A percentile compares a stretch with the other conserved stretches of the same genome.
phyloP scores from a whole-genome alignment of 2,888 invertebrate species.

The Bombylius major region DNA sequence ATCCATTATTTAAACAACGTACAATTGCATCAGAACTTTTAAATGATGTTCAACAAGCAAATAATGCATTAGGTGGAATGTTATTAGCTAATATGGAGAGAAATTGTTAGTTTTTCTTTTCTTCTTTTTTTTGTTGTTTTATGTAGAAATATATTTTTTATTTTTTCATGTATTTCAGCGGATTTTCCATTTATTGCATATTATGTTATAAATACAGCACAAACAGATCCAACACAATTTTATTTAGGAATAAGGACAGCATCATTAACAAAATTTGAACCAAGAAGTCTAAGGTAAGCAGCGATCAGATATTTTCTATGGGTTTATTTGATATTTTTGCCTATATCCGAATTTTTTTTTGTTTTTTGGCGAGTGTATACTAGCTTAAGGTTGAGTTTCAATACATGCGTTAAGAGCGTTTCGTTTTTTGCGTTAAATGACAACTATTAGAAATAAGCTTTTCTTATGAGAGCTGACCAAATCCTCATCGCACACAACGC shows the following conservation, averaged over 20 bases:
- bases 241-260: slow-evolving; percentile 74
- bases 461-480: too few species aligned
- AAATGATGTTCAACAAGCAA: slow-evolving; percentile 54
- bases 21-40: slow-evolving; percentile 65
- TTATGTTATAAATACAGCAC: slow-evolving; percentile 77
- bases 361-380: too few species aligned
- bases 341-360: too few species aligned
- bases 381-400: too few species aligned
- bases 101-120: slow-evolving; percentile 43
- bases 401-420: too few species aligned
- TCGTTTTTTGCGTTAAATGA: too few species aligned
- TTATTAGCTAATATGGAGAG: slow-evolving; percentile 81
- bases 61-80: slow-evolving; percentile 68
- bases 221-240: slow-evolving; percentile 74
- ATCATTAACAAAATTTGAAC: slow-evolving; percentile 76
- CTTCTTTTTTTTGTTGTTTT: not conserved
- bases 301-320: too few species aligned
- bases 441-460: too few species aligned
- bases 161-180: slow-evolving; percentile 37
- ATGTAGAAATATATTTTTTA: not conserved
- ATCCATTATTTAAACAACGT: slow-evolving; percentile 66
- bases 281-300: slow-evolving; percentile 47
- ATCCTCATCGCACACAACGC: too few species aligned
- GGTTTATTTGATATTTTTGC: too few species aligned
- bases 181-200: slow-evolving; percentile 87